A percentile compares a stretch with the other conserved stretches of the same genome.
Conservation (phyloP, 2,113 vertebrate species). For the Craseonycteris thonglongyai region DNA sequence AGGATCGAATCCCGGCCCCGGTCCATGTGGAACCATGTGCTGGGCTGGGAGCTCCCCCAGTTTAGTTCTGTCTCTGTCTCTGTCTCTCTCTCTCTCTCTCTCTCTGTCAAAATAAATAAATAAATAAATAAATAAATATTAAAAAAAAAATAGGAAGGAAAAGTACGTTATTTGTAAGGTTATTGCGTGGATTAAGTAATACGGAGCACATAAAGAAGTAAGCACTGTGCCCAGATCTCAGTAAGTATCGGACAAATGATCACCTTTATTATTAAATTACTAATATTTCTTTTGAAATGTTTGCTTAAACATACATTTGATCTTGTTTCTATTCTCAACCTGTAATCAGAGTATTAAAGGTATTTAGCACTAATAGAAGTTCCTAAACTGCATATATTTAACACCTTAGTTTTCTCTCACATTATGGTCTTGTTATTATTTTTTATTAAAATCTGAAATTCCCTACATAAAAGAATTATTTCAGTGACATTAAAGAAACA, state of each 20-base stretch:
- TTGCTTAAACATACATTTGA: background rate
- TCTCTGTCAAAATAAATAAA: too few species aligned
- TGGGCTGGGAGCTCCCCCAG: too few species aligned
- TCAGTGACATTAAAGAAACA: background rate
- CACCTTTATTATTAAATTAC: background rate
- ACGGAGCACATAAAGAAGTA: background rate
- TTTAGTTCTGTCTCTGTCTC: too few species aligned
- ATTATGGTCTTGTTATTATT: background rate
- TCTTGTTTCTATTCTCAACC: background rate
- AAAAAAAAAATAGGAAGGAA: too few species aligned
- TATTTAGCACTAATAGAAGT: background rate
- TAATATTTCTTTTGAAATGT: constrained; percentile 2
- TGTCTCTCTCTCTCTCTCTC: too few species aligned
- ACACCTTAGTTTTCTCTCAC: background rate
- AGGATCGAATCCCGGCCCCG: too few species aligned
- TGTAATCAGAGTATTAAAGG: background rate
- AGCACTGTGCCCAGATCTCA: background rate
- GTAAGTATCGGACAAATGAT: background rate
- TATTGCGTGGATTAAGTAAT: background rate
- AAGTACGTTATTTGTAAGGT: background rate
- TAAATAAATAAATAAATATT: too few species aligned
- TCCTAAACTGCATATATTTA: background rate
- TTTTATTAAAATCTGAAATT: background rate
- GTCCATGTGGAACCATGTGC: too few species aligned
- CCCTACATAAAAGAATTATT: background rate